Conservation (phyloP, 2,888 invertebrate genomes). For the Dryadula phaetusa region DNA sequence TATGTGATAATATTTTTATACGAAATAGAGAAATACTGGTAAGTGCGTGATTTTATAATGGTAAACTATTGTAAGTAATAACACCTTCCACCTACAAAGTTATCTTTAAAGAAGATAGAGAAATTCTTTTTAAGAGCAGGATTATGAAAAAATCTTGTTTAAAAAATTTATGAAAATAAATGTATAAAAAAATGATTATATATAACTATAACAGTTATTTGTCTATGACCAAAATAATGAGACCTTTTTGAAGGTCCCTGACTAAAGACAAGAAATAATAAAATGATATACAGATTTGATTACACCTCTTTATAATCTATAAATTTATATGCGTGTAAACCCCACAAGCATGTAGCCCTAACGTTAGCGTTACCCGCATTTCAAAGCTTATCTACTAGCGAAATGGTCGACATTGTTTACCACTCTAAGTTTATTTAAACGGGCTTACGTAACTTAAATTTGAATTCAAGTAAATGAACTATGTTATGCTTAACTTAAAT, state of each 20-base stretch:
- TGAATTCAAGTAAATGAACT: not conserved
- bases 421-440: slow-evolving; percentile 30
- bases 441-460: slow-evolving; percentile 3
- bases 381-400: slow-evolving; percentile 28
- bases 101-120: too few relatives aligned
- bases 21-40: not conserved
- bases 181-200: too few relatives aligned
- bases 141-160: too few relatives aligned
- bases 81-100: too few relatives aligned
- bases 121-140: too few relatives aligned
- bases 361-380: slow-evolving; percentile 20
- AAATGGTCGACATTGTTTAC: slow-evolving; percentile 26
- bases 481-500: not conserved
- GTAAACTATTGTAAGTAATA: too few relatives aligned
- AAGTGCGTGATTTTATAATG: not conserved
- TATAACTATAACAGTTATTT: too few relatives aligned
- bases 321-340: not conserved
- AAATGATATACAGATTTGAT: not conserved
- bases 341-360: not conserved
- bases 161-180: too few relatives aligned
- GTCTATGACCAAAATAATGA: too few relatives aligned
- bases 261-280: not conserved
- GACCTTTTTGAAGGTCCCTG: too few relatives aligned
- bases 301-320: not conserved
- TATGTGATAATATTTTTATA: too few relatives aligned